phyloP scores from a whole-genome alignment of 2,113 vertebrate species.

The Sebastes fasciatus region DNA sequence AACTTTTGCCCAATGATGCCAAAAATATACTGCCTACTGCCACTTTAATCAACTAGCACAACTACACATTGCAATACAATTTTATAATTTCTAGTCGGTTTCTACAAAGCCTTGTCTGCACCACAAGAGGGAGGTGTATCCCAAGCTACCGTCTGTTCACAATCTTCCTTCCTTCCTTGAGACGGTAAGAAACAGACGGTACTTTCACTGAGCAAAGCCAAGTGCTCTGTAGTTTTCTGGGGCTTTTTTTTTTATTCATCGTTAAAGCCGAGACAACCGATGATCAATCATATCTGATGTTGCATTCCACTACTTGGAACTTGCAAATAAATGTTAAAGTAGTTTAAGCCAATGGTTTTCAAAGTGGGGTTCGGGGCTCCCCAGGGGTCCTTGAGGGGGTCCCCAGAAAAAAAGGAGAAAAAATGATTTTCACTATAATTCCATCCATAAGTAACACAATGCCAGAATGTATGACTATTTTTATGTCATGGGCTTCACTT shows the following conservation, averaged over 20 bases:
- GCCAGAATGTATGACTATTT: too few relatives aligned
- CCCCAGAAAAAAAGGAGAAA: too few relatives aligned
- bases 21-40: too few relatives aligned
- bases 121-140: conserved; percentile 62
- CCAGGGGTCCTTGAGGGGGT: too few relatives aligned
- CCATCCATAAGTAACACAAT: too few relatives aligned
- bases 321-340: neutral
- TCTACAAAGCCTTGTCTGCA: neutral
- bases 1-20: too few relatives aligned
- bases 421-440: too few relatives aligned
- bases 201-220: neutral
- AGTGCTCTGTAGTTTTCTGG: neutral
- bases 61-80: neutral
- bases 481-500: too few relatives aligned
- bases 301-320: neutral
- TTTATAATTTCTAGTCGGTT: neutral
- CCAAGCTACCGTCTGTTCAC: neutral
- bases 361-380: too few relatives aligned
- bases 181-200: neutral
- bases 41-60: neutral
- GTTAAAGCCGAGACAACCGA: neutral
- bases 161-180: neutral
- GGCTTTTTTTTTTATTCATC: neutral
- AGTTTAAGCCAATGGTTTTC: too few relatives aligned
- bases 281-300: conserved; percentile 1